Evolutionary conservation across 2,797 vertebrate species (phyloP).

Genomic region (Scolopax bukidnonensis): DNA sequence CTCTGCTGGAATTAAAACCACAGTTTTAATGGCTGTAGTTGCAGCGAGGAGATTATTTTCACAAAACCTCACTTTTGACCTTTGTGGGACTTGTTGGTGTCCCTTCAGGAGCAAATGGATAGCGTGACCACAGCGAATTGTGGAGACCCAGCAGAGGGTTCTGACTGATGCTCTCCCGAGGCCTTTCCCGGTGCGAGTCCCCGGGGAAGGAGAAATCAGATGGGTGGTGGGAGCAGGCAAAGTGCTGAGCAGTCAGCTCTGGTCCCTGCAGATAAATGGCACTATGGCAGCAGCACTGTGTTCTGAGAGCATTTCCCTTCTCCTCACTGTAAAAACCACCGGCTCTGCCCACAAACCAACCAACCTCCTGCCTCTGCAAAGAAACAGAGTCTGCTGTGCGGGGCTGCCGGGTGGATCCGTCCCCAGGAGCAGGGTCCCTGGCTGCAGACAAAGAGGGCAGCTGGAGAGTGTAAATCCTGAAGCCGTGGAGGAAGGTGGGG

Average conservation of each 20-base stretch:
- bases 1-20: background rate
- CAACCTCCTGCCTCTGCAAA: background rate
- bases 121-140: accelerated
- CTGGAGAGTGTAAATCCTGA: background rate
- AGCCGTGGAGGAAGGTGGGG: background rate
- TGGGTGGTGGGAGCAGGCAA: background rate
- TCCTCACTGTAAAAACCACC: accelerated
- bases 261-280: background rate
- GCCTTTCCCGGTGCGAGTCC: background rate
- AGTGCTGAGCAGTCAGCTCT: background rate
- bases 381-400: accelerated
- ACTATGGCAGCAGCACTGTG: background rate
- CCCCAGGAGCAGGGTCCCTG: background rate
- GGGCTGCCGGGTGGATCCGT: accelerated
- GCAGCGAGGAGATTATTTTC: background rate
- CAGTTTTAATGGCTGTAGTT: background rate
- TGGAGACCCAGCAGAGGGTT: background rate
- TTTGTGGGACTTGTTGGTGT: background rate
- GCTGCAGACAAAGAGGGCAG: background rate
- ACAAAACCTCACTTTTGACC: background rate
- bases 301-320: background rate
- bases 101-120: background rate
- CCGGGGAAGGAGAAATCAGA: background rate
- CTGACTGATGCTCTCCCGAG: background rate
- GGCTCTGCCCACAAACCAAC: background rate